These are phyloP conservation scores for Apantesis nais DNA, from an alignment of 2,888 invertebrate genomes.

Conservation along the genomic window DNA sequence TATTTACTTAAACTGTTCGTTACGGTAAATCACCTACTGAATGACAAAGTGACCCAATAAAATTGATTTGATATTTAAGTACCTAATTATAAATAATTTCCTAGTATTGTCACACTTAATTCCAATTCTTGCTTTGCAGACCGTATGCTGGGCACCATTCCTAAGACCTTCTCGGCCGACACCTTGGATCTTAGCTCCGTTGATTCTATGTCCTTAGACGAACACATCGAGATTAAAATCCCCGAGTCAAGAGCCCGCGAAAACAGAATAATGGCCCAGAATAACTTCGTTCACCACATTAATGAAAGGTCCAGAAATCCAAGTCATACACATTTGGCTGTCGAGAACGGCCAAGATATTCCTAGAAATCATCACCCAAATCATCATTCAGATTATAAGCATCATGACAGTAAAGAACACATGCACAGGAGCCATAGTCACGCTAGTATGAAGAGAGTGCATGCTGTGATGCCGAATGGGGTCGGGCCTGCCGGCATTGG, in stretches of 20 bases:
- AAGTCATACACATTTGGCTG: slow-evolving; percentile 73
- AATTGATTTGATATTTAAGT: not conserved
- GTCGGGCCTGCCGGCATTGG: slow-evolving; percentile 68
- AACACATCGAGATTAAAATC: slow-evolving; percentile 87
- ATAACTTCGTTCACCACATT: slow-evolving; percentile 78
- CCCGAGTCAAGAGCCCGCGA: slow-evolving; percentile 81
- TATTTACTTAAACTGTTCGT: not conserved
- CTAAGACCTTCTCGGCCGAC: slow-evolving; percentile 86
- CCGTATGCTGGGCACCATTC: slow-evolving; percentile 81
- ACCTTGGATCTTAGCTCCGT: slow-evolving; percentile 87
- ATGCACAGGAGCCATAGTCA: slow-evolving; percentile 80
- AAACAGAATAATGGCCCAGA: slow-evolving; percentile 80
- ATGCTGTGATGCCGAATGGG: slow-evolving; percentile 74
- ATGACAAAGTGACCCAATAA: not conserved
- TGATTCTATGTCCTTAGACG: slow-evolving; percentile 86
- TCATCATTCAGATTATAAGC: slow-evolving; percentile 43
- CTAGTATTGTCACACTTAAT: not conserved
- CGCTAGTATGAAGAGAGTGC: slow-evolving; percentile 75
- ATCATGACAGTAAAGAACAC: slow-evolving; percentile 56
- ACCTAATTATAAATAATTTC: not conserved
- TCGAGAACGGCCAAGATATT: slow-evolving; percentile 68
- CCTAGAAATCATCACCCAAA: slow-evolving; percentile 50
- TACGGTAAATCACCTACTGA: not conserved
- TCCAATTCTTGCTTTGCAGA: slow-evolving; percentile 59
- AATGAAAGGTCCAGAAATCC: slow-evolving; percentile 74